Percentiles rank a stretch among this genome's conserved stretches.
Conservation (phyloP, 2,888 invertebrate genomes). For the Thelaira solivaga region DNA sequence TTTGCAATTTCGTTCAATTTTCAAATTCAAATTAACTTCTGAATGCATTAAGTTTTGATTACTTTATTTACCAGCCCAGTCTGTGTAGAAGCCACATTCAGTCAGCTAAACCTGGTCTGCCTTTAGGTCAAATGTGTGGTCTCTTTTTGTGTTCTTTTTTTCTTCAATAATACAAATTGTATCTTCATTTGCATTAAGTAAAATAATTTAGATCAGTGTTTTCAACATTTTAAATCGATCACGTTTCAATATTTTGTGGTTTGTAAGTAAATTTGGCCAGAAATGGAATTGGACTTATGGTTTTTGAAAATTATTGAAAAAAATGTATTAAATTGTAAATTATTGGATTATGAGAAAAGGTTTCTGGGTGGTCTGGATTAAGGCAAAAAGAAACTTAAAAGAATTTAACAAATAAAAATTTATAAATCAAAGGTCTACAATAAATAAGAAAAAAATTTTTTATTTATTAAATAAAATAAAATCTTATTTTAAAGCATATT, state of each 20-base stretch:
- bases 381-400: too few relatives aligned
- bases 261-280: conserved; percentile 2
- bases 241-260: conserved; percentile 66
- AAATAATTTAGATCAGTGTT: conserved; percentile 6
- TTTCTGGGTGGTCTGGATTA: conserved; percentile 18
- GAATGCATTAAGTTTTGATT: conserved; percentile 51
- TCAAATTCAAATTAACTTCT: conserved; percentile 61
- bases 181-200: conserved; percentile 39
- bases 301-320: neutral
- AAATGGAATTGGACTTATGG: conserved; percentile 8
- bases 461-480: too few relatives aligned
- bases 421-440: too few relatives aligned
- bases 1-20: conserved; percentile 63
- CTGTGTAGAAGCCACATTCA: neutral
- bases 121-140: conserved; percentile 51
- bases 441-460: too few relatives aligned
- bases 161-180: conserved; percentile 27
- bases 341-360: neutral
- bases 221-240: conserved; percentile 63
- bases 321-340: neutral
- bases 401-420: too few relatives aligned
- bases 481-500: too few relatives aligned
- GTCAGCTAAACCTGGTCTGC: neutral
- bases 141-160: conserved; percentile 16
- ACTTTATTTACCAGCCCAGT: conserved; percentile 48